A percentile compares a stretch with the other conserved stretches of the same genome.
These are phyloP conservation scores for Colistium nudipinnis DNA, from an alignment of 2,113 vertebrate species.

Conservation along the genomic window DNA sequence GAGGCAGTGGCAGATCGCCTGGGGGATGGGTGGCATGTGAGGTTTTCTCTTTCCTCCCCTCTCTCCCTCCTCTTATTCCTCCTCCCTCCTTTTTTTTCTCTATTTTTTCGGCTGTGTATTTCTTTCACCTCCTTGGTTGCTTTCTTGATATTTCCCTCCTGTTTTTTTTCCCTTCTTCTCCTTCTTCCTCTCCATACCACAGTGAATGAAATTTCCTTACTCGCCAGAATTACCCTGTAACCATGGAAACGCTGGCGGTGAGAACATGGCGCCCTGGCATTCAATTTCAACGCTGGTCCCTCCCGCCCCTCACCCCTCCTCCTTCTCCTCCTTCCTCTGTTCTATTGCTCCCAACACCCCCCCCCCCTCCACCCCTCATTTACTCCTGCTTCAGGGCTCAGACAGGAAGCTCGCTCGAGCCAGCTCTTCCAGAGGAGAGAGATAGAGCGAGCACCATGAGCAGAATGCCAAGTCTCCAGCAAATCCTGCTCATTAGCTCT, in stretches of 20 bases:
- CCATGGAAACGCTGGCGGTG: constrained; percentile 84
- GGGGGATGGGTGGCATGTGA: constrained; percentile 68
- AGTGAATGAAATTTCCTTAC: constrained; percentile 86
- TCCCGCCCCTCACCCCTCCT: constrained; percentile 61
- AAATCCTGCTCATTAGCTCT: constrained; percentile 81
- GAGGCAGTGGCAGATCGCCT: constrained; percentile 60
- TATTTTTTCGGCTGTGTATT: constrained; percentile 5
- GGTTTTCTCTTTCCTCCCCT: constrained; percentile 37
- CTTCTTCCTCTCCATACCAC: constrained; percentile 63
- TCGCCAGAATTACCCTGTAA: constrained; percentile 84
- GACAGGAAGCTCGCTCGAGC: constrained; percentile 81
- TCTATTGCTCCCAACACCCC: constrained; percentile 69
- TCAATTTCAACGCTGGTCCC: constrained; percentile 76
- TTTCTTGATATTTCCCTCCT: constrained; percentile 77
- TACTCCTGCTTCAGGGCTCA: constrained; percentile 82
- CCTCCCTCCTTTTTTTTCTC: constrained; percentile 5
- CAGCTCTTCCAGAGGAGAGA: constrained; percentile 75
- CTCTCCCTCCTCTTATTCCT: constrained; percentile 14
- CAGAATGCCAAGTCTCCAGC: constrained; percentile 81
- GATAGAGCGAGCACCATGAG: constrained; percentile 72
- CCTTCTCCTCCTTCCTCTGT: constrained; percentile 69
- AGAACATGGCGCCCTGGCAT: constrained; percentile 84
- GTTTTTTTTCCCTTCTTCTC: constrained; percentile 56
- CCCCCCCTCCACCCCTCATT: constrained; percentile 60
- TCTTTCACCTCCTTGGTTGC: constrained; percentile 50